phyloP scores from a whole-genome alignment of 2,888 invertebrate genomes.

The Scrobipalpa atriplicella region DNA sequence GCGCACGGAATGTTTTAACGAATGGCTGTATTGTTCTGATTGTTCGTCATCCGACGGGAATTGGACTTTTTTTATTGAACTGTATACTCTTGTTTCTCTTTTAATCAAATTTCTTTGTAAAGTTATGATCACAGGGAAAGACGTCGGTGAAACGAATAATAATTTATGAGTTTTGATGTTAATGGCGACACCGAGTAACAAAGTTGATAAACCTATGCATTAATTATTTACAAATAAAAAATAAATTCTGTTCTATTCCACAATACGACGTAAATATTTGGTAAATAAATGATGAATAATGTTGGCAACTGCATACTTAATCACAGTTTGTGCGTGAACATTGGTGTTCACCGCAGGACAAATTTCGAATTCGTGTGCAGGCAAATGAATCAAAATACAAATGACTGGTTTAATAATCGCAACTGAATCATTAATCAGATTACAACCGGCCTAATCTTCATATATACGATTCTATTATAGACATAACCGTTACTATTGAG shows the following conservation, averaged over 20 bases:
- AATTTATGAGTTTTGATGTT: too few relatives aligned
- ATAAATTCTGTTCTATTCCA: too few relatives aligned
- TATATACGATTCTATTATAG: not conserved
- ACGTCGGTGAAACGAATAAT: not conserved
- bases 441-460: conserved; percentile 5
- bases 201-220: too few relatives aligned
- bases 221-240: too few relatives aligned
- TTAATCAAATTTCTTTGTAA: not conserved
- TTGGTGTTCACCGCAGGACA: not conserved
- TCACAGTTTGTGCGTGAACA: not conserved
- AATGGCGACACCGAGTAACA: too few relatives aligned
- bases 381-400: conserved; percentile 5
- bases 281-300: not conserved
- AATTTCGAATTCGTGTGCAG: not conserved
- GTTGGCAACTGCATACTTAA: not conserved
- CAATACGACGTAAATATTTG: too few relatives aligned
- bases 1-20: conserved; percentile 36
- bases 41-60: conserved; percentile 22
- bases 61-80: conserved; percentile 20
- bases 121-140: not conserved
- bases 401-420: not conserved
- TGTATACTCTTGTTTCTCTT: conserved; percentile 12
- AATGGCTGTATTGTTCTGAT: conserved; percentile 38
- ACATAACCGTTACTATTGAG: not conserved
- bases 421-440: conserved; percentile 13